Conservation (phyloP, 2,797 vertebrate genomes). For the Alosa sapidissima region DNA sequence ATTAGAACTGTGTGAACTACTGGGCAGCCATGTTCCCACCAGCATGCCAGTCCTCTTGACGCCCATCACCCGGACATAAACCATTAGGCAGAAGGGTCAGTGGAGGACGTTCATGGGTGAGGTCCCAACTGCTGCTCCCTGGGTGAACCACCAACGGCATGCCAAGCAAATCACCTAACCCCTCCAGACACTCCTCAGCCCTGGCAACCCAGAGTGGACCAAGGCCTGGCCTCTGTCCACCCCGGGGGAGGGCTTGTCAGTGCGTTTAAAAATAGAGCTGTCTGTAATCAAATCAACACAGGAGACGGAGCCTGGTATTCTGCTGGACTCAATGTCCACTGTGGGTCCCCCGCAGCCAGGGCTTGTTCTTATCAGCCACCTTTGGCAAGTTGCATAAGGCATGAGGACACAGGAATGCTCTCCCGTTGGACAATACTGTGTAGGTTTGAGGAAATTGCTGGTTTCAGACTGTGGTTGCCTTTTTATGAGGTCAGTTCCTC, state of each 20-base stretch:
- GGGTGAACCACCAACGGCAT: neutral
- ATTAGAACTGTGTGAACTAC: neutral
- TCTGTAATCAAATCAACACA: neutral
- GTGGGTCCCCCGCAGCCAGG: neutral
- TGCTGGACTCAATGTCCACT: neutral
- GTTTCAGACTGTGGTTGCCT: neutral
- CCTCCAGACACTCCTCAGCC: neutral
- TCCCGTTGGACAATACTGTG: neutral
- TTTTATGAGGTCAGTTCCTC: too few relatives aligned
- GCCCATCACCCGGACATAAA: neutral
- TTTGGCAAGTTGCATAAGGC: neutral
- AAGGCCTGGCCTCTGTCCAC: neutral
- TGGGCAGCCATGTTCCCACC: neutral
- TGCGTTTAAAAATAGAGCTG: neutral
- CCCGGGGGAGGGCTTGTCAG: neutral
- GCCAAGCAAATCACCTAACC: neutral
- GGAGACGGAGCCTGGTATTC: neutral
- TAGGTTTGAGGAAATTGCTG: neutral
- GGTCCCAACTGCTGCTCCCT: neutral
- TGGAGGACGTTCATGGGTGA: neutral
- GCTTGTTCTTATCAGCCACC: constrained; percentile 38
- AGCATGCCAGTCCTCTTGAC: neutral
- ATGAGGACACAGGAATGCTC: constrained; percentile 12
- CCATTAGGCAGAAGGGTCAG: neutral
- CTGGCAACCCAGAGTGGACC: neutral